Percentiles rank a stretch among this genome's conserved stretches.
These are phyloP conservation scores for Philotrypesis tridentata DNA, from an alignment of 1,140 invertebrate species.

Conservation along the genomic window DNA sequence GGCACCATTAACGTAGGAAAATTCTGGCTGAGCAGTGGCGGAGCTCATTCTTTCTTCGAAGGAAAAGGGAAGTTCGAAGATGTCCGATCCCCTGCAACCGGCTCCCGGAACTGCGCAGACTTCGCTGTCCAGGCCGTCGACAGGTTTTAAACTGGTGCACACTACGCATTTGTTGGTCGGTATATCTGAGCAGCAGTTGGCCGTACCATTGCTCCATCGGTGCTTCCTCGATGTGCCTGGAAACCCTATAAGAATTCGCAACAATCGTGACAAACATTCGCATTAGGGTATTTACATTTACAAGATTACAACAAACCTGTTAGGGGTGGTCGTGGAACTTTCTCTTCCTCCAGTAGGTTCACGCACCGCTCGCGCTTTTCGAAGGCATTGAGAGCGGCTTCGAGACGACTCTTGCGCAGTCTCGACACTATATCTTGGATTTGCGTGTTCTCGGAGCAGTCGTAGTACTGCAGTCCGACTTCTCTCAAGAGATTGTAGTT, in stretches of 20 bases:
- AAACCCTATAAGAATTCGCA: not conserved
- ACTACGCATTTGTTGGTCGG: slow-evolving; percentile 68
- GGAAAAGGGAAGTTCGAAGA: slow-evolving; percentile 4
- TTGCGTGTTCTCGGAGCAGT: slow-evolving; percentile 75
- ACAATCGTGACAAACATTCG: not conserved
- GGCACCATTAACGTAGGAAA: not conserved
- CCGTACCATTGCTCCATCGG: slow-evolving; percentile 70
- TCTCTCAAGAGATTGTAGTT: slow-evolving; percentile 80
- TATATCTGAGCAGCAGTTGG: slow-evolving; percentile 63
- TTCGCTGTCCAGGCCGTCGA: not conserved
- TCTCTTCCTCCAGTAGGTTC: slow-evolving; percentile 53
- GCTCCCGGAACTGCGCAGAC: slow-evolving; percentile 10
- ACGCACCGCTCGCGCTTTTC: slow-evolving; percentile 56
- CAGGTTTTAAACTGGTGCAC: slow-evolving; percentile 49
- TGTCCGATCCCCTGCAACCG: slow-evolving; percentile 1
- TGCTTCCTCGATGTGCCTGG: slow-evolving; percentile 36
- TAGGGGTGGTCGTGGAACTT: slow-evolving; percentile 22
- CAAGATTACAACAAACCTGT: not conserved
- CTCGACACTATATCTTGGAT: slow-evolving; percentile 65
- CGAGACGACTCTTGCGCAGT: slow-evolving; percentile 56
- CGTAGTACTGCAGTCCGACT: slow-evolving; percentile 80
- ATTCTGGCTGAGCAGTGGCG: not conserved
- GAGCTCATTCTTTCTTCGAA: not conserved
- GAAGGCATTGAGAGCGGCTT: slow-evolving; percentile 53
- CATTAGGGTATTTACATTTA: not conserved